phyloP scores from a whole-genome alignment of 2,888 invertebrate species.

The Pedicia rivosa region DNA sequence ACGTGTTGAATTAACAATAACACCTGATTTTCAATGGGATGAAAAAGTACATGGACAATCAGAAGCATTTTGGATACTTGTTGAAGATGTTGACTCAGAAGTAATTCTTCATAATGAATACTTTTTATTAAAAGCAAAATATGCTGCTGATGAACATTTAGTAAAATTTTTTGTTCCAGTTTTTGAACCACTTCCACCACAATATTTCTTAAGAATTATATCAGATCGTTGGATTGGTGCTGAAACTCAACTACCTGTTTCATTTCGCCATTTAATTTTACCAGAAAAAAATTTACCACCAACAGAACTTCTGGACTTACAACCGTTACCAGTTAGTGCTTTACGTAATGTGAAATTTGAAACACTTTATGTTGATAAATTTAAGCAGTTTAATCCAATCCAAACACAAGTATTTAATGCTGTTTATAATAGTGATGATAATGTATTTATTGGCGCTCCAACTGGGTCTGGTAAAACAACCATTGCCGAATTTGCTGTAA shows the following conservation, averaged over 20 bases:
- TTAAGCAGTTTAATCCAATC: conserved; percentile 94
- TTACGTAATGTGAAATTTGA: conserved; percentile 77
- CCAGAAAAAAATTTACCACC: conserved; percentile 98
- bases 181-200: conserved; percentile 95
- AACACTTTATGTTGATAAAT: conserved; percentile 64
- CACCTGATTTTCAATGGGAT: conserved; percentile 99
- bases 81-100: conserved; percentile 77
- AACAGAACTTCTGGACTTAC: conserved; percentile 90
- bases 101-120: conserved; percentile 91
- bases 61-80: conserved; percentile 78
- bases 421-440: conserved; percentile 95
- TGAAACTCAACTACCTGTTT: conserved; percentile 91
- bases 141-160: conserved; percentile 83
- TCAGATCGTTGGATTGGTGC: conserved; percentile 89
- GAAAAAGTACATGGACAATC: conserved; percentile 74
- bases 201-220: conserved; percentile 86
- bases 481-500: conserved; percentile 89
- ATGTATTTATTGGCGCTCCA: conserved; percentile 89
- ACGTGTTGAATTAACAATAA: conserved; percentile 89
- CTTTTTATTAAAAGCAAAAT: conserved; percentile 87
- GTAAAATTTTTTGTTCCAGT: conserved; percentile 98
- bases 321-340: conserved; percentile 89
- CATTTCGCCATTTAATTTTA: conserved; percentile 89
- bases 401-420: conserved; percentile 99
- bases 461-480: conserved; percentile 88